These are phyloP conservation scores for Eilema caniola DNA, from an alignment of 2,888 invertebrate genomes.

Conservation along the genomic window DNA sequence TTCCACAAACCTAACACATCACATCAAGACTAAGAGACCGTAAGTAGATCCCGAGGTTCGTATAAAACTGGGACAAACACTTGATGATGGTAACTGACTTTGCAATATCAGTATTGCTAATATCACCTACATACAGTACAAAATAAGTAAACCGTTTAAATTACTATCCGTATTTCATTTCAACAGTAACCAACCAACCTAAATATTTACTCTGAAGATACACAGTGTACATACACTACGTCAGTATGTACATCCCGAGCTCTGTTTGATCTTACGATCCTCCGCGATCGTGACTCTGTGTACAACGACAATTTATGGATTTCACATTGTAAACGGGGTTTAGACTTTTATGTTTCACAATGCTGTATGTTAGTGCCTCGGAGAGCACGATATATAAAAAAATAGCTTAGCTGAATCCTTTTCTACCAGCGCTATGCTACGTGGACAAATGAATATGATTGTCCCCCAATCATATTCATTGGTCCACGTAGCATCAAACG, in stretches of 20 bases:
- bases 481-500: no score
- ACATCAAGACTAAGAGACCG: no score
- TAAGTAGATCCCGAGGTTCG: no score
- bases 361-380: not conserved
- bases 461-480: no score
- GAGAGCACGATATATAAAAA: no score
- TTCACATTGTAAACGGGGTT: slow-evolving; percentile 10
- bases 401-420: no score
- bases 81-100: not conserved
- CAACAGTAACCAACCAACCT: slow-evolving; percentile 9
- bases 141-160: not conserved
- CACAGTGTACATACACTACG: slow-evolving; percentile 11
- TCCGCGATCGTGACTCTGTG: slow-evolving; percentile 19
- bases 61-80: no score
- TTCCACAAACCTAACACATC: no score
- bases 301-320: slow-evolving; percentile 42
- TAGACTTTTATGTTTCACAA: slow-evolving; percentile 25
- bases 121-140: not conserved
- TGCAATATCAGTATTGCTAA: not conserved
- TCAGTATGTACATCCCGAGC: slow-evolving; percentile 31
- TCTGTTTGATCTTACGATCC: slow-evolving; percentile 43
- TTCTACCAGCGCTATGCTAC: no score
- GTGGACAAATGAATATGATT: no score
- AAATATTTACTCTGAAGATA: slow-evolving; percentile 41
- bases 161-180: not conserved